Base-by-base conservation (phyloP, 2,113 vertebrate species). In the Sturnus vulgaris region DNA sequence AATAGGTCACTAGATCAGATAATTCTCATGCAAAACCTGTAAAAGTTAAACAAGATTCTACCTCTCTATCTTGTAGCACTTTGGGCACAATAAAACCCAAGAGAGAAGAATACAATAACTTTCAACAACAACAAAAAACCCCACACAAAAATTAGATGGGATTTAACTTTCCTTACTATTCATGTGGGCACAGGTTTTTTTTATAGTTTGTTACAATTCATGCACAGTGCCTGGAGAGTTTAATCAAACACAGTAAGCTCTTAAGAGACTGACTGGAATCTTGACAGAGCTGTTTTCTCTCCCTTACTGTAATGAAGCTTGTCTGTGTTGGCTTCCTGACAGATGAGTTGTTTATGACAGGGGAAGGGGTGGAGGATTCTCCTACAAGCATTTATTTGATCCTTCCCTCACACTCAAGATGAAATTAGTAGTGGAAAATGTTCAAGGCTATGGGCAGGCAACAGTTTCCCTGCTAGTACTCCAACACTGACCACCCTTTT, bases 121-220 rank as follows among this genome's bases (percentile, higher is more conserved):
- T 50, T 24, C 2, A 23, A 19, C 0, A 6, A 19, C 0, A 5
- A 63, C 10, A 35, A 75, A 39, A 27, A 70, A 25, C 4, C 9
- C 13, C 14, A 53, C 11, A 76, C 2, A 11, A 35, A 39, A 59
- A 56, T 16, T 7, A 17, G 19, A 66, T 25, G 19, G 23, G 13
- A 4, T 37, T 92, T 84, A 65, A 46, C 49, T 60, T 60, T 23
- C 33, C 27, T 78, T 39, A 33, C 14, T 28, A 31, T 9, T 40
- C 53, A n/a, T 18, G 23, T 14, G 6, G 14, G 49, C 4, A 8
- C 12, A 11, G 8, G 15, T 2, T 64, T 88, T 86, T 73, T 10
- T 6, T 40, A 49, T 3, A 31, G 39, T 42, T 72, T 68, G 17
- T 73, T 56, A 65, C 6, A 72, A 52, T 25, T 24, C 35, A 46